These are phyloP conservation scores for Lanius ludovicianus DNA, from an alignment of 2,113 vertebrate species.

Conservation along the genomic window DNA sequence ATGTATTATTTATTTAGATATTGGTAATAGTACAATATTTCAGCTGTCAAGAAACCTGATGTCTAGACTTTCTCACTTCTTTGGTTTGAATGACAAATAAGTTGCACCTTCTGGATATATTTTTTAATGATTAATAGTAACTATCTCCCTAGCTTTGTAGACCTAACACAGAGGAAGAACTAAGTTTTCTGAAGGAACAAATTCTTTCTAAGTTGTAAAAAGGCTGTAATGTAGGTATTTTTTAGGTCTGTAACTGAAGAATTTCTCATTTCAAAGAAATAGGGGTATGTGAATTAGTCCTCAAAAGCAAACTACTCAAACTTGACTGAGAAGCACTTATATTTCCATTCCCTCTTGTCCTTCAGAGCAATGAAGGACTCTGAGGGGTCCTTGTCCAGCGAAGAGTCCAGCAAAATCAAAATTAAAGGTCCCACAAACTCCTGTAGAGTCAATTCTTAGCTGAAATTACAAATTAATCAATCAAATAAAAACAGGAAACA, in stretches of 20 bases:
- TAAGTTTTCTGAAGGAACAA: neutral
- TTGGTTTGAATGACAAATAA: constrained; percentile 15
- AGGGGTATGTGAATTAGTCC: neutral
- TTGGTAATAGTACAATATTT: constrained; percentile 29
- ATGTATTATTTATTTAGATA: constrained; percentile 46
- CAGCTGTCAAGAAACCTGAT: constrained; percentile 11
- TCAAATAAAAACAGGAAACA: neutral
- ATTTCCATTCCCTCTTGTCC: neutral
- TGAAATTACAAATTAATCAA: neutral
- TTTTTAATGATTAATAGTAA: neutral
- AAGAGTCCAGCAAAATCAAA: neutral
- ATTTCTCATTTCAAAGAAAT: neutral
- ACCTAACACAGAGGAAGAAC: neutral
- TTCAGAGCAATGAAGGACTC: neutral
- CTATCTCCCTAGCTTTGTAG: neutral
- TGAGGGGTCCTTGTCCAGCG: neutral
- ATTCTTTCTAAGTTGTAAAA: neutral
- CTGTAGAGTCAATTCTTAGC: neutral
- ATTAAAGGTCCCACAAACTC: neutral
- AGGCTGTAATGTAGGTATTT: neutral
- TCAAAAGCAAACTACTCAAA: neutral
- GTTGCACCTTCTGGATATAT: neutral
- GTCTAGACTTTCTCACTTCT: constrained; percentile 30
- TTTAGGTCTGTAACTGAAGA: neutral
- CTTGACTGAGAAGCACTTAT: neutral